Evolutionary conservation across 2,888 invertebrate species (phyloP), one percentile per base, ranked within the genome.

Genomic region (Rhopalosiphum nymphaeae): DNA sequence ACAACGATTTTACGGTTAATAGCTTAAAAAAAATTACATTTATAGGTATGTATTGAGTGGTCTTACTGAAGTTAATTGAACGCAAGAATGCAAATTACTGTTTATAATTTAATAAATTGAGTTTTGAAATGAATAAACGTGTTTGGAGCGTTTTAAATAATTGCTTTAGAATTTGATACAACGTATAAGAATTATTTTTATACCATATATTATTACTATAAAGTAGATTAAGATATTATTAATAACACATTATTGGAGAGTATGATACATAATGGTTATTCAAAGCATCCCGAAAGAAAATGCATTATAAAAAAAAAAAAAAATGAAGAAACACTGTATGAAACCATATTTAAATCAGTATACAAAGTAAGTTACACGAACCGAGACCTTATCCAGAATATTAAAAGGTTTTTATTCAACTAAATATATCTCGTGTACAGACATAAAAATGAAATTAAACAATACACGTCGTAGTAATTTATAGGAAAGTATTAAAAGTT

Each of bases 401-500:
- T 89, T 93, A 93, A 93, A 93, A 89, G 88, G 89, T 78, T 91
- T 90, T 93, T 93, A 89, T 89, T 93, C 53, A 49, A 89, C 92
- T 78, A 78, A 89, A 93, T 87, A 93, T 93, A 67, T 49, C n/a
- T 46, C 53, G 25, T 42, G 7, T 89, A 44, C 89, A 44, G 88
- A 89, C 44, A 53, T 93, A 93, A 93, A 93, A 78, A 93, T 56
- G 53, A 67, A 93, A 93, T 93, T 56, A 88, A 93, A 93, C 92
- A 93, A 93, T 89, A 93, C 46, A 53, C 89, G 53, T 53, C 36
- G 78, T n/a, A 49, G 88, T 88, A 92, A 92, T 92, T 92, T 92
- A 92, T 89, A 89, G 89, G 56, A 89, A 88, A 93, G 92, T 78
- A 93, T 93, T 93, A 93, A 89, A 78, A 89, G 92, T 93, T 89